Evolutionary conservation across 2,888 invertebrate genomes (phyloP).

Genomic region (Metalampra italica): DNA sequence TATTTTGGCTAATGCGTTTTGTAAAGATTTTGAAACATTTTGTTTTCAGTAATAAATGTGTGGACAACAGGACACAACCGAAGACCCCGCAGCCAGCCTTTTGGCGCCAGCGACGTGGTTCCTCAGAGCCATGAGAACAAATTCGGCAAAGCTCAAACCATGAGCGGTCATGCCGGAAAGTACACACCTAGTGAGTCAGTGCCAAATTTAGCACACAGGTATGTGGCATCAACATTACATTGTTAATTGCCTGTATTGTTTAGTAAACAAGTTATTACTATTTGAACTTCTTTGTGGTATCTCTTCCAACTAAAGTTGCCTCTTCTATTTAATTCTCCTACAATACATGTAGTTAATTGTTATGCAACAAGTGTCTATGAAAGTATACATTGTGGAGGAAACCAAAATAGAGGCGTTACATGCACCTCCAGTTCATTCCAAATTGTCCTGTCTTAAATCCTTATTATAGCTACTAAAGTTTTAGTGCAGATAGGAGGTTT

Average conservation of each 20-base stretch:
- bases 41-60: conserved; percentile 85
- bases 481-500: no score
- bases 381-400: no score
- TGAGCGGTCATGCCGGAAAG: conserved; percentile 89
- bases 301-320: background rate
- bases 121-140: conserved; percentile 80
- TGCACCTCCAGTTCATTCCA: no score
- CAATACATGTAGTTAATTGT: no score
- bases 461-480: no score
- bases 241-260: background rate
- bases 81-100: conserved; percentile 72
- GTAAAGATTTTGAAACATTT: background rate
- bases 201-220: conserved; percentile 74
- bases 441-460: no score
- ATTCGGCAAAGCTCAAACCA: conserved; percentile 87
- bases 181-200: conserved; percentile 85
- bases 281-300: background rate
- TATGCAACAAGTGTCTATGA: no score
- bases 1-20: no score
- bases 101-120: conserved; percentile 51
- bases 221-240: conserved; percentile 14
- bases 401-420: no score
- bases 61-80: conserved; percentile 87
- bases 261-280: background rate
- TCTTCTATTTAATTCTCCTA: no score